Evolutionary conservation across 2,888 invertebrate genomes (phyloP).

Genomic region (Carcina quercana): DNA sequence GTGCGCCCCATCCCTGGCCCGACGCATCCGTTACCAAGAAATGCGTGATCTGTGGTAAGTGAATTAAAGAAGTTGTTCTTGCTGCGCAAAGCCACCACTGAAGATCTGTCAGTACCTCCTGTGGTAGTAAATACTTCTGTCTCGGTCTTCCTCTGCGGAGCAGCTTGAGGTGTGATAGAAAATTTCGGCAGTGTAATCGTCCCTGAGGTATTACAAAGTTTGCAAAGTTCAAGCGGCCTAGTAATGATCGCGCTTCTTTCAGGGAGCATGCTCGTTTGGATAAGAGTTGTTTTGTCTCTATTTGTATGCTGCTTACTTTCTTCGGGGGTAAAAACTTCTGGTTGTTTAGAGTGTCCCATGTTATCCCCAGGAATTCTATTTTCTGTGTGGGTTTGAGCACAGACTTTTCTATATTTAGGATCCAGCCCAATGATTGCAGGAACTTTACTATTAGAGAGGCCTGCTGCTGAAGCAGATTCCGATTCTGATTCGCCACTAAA

Average conservation of each 20-base stretch:
- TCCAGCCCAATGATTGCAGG: too few relatives aligned
- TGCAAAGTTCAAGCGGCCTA: conserved; percentile 22
- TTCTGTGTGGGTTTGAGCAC: conserved; percentile 12
- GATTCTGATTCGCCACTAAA: too few relatives aligned
- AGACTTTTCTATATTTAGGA: conserved; percentile 14
- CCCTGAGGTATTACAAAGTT: conserved; percentile 4
- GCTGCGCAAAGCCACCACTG: conserved; percentile 12
- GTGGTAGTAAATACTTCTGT: conserved; percentile 1
- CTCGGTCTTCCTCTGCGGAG: conserved; percentile 5
- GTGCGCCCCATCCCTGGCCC: not conserved
- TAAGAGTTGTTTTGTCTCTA: conserved; percentile 9
- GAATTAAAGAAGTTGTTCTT: conserved; percentile 1
- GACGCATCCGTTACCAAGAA: not conserved
- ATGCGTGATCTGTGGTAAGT: not conserved
- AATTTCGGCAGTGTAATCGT: conserved; percentile 7
- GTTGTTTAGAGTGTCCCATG: conserved; percentile 16
- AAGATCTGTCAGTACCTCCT: conserved; percentile 8
- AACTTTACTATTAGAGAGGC: not conserved
- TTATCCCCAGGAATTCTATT: conserved; percentile 17
- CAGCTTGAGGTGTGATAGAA: conserved; percentile 11
- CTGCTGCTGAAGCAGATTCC: not conserved
- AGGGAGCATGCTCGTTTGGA: conserved; percentile 14
- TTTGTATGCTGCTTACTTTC: conserved; percentile 17
- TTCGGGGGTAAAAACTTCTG: conserved; percentile 12
- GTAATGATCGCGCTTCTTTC: conserved; percentile 14